Percentiles rank a stretch among this genome's conserved stretches.
Evolutionary conservation across 2,888 invertebrate species (phyloP).

Genomic region (Drosophila rubida): DNA sequence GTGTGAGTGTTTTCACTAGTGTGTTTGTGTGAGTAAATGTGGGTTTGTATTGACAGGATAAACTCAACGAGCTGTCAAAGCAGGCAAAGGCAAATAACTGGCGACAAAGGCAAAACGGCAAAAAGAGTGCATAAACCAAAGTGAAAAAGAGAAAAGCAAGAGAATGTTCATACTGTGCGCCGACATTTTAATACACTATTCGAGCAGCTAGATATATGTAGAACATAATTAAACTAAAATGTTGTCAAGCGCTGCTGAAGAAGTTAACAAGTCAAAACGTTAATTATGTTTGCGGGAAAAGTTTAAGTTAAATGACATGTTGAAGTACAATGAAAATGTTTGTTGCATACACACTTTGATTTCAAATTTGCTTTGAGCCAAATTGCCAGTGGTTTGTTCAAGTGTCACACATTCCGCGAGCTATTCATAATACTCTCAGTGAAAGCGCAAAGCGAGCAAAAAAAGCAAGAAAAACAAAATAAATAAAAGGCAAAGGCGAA

Average conservation of each 20-base stretch:
- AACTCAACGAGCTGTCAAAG: slow-evolving; percentile 79
- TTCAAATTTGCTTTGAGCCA: not conserved
- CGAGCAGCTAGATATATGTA: not conserved
- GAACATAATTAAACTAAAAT: not conserved
- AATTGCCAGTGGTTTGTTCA: not conserved
- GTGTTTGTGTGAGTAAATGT: slow-evolving; percentile 24
- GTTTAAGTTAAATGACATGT: not conserved
- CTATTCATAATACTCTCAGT: not conserved
- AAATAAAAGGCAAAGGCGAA: slow-evolving; percentile 1
- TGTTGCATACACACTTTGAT: not conserved
- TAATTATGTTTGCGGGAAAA: too few species aligned
- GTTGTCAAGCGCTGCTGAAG: too few species aligned
- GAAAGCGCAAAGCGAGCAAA: slow-evolving; percentile 3
- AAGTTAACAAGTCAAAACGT: too few species aligned
- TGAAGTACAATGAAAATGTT: not conserved
- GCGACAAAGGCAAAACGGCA: slow-evolving; percentile 62
- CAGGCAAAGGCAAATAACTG: slow-evolving; percentile 66
- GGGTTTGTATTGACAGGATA: slow-evolving; percentile 72
- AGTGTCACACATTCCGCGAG: not conserved
- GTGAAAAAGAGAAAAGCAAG: slow-evolving; percentile 8
- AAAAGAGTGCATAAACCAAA: slow-evolving; percentile 51
- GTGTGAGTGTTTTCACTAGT: slow-evolving; percentile 16
- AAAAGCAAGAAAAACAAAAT: slow-evolving; percentile 18
- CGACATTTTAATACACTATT: not conserved
- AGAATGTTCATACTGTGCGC: not conserved